Percentiles rank a stretch among this genome's conserved stretches.
These are phyloP conservation scores for Poecilia velifera DNA, from an alignment of 2,797 vertebrate species.

Conservation along the genomic window DNA sequence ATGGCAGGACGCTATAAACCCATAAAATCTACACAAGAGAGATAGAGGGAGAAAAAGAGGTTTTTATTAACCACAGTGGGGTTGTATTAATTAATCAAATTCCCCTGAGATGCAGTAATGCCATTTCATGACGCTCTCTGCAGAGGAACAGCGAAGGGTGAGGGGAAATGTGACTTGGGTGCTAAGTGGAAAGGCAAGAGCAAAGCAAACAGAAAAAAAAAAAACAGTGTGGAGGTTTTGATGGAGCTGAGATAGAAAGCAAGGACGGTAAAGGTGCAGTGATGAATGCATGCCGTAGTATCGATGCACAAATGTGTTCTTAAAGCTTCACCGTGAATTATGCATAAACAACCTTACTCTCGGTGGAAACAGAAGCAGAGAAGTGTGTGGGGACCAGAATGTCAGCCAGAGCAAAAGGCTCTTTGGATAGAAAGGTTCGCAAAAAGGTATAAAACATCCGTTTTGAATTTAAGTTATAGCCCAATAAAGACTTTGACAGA, in stretches of 20 bases:
- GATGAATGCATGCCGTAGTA: slow-evolving; percentile 54
- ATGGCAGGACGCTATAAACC: background rate
- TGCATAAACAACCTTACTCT: slow-evolving; percentile 56
- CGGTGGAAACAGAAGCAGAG: slow-evolving; percentile 26
- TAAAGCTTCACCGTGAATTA: slow-evolving; percentile 63
- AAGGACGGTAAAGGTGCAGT: slow-evolving; percentile 14
- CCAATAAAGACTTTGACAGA: background rate
- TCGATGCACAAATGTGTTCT: slow-evolving; percentile 42
- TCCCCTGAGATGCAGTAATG: slow-evolving; percentile 7
- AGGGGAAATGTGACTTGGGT: slow-evolving; percentile 1
- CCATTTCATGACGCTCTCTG: slow-evolving; percentile 22
- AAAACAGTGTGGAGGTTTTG: slow-evolving; percentile 17
- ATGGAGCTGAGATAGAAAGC: slow-evolving; percentile 16
- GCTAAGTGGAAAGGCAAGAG: slow-evolving; percentile 14
- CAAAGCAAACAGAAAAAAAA: background rate
- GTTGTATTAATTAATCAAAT: slow-evolving; percentile 44
- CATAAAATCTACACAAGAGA: slow-evolving; percentile 14
- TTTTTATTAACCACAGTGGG: slow-evolving; percentile 30
- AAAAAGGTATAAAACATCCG: background rate
- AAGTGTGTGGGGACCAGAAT: slow-evolving; percentile 20
- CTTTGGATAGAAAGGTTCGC: background rate
- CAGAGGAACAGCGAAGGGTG: slow-evolving; percentile 39
- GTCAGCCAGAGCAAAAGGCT: slow-evolving; percentile 21
- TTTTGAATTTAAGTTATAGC: background rate
- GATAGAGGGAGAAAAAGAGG: slow-evolving; percentile 6